Conservation (phyloP, 2,797 vertebrate species). For the Triplophysa yarkandensis region DNA sequence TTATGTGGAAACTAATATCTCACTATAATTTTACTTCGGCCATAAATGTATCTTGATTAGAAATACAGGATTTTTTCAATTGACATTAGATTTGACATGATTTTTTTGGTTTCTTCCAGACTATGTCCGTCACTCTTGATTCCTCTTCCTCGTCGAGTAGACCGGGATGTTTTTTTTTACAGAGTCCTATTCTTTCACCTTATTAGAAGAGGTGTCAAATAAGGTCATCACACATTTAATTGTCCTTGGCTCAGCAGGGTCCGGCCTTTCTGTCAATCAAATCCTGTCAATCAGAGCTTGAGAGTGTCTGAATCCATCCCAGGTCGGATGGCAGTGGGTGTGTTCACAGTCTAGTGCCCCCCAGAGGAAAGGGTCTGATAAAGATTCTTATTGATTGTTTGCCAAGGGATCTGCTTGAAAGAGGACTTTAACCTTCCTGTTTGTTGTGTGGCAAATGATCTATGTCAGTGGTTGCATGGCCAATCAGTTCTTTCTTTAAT, state of each 20-base stretch:
- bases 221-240: constrained; percentile 29
- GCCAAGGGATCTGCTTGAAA: constrained; percentile 65
- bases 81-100: too few relatives aligned
- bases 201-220: constrained; percentile 21
- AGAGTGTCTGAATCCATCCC: constrained; percentile 16
- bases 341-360: constrained; percentile 45
- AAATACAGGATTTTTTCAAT: too few relatives aligned
- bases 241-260: constrained; percentile 19
- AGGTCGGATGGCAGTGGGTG: background rate
- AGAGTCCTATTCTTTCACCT: constrained; percentile 16
- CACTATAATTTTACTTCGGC: too few relatives aligned
- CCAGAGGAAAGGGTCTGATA: constrained; percentile 36
- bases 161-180: background rate
- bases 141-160: background rate
- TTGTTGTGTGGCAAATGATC: constrained; percentile 64
- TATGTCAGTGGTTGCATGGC: constrained; percentile 31
- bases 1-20: too few relatives aligned
- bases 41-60: too few relatives aligned
- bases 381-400: constrained; percentile 47
- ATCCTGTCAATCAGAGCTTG: constrained; percentile 24
- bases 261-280: constrained; percentile 23
- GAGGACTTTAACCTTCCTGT: constrained; percentile 63
- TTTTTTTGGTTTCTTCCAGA: too few relatives aligned
- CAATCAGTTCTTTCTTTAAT: background rate
- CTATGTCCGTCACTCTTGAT: constrained; percentile 3